Conservation (phyloP, 2,797 vertebrate genomes). For the Hippoglossus hippoglossus region DNA sequence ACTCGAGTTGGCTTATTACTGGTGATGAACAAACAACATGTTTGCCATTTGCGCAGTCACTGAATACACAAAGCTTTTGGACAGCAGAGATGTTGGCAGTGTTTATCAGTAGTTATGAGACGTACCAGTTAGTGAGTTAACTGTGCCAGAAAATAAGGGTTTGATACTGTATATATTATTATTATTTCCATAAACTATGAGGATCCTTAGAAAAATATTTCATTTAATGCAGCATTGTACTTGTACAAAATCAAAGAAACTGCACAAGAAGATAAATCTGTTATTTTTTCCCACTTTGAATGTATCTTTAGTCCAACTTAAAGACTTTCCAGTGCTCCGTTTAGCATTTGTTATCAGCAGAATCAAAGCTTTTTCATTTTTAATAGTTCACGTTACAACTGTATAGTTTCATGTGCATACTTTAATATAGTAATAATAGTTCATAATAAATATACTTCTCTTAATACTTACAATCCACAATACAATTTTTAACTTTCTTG, state of each 20-base stretch:
- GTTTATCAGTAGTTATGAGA: conserved; percentile 56
- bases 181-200: conserved; percentile 75
- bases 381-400: conserved; percentile 26
- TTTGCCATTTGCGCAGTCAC: conserved; percentile 58
- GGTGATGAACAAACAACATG: conserved; percentile 53
- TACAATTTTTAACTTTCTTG: conserved; percentile 29
- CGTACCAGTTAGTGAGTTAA: conserved; percentile 41
- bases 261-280: conserved; percentile 51
- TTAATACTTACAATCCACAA: conserved; percentile 51
- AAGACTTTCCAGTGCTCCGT: background rate
- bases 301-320: conserved; percentile 18
- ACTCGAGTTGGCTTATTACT: conserved; percentile 34
- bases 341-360: conserved; percentile 8
- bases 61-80: conserved; percentile 61
- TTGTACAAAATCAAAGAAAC: conserved; percentile 78
- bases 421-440: conserved; percentile 16
- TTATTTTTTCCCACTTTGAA: conserved; percentile 22
- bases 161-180: conserved; percentile 70
- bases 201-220: conserved; percentile 87
- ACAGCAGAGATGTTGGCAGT: conserved; percentile 70
- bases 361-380: conserved; percentile 13
- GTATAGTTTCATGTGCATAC: conserved; percentile 28
- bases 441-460: conserved; percentile 34
- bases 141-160: conserved; percentile 63
- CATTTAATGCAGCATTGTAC: conserved; percentile 81